Conservation (phyloP, 2,113 vertebrate species). For the Seriola aureovittata region DNA sequence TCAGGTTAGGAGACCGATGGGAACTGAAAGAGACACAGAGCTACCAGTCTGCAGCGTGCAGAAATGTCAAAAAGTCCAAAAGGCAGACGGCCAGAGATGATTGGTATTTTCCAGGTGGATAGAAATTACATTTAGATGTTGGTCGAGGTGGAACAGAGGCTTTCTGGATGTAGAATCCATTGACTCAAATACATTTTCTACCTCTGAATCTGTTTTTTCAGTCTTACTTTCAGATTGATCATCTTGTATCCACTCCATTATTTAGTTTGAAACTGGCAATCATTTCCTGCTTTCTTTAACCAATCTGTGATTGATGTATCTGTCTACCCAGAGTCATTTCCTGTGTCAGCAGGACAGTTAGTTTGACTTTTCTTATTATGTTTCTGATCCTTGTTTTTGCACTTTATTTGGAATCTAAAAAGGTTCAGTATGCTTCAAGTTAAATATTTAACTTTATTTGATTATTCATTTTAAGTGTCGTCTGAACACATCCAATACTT, state of each 20-base stretch:
- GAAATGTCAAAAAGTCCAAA: conserved; percentile 20
- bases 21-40: not conserved
- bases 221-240: not conserved
- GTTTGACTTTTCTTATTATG: too few species aligned
- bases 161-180: not conserved
- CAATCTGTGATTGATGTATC: not conserved
- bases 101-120: not conserved
- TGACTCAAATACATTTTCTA: not conserved
- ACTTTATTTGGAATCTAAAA: not conserved
- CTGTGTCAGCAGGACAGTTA: not conserved
- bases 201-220: not conserved
- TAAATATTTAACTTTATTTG: too few species aligned
- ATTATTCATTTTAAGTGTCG: too few species aligned
- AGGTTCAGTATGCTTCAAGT: not conserved
- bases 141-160: not conserved
- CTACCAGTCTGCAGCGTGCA: not conserved
- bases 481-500: too few species aligned
- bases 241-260: not conserved
- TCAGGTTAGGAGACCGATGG: not conserved
- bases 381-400: not conserved
- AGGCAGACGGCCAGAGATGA: conserved; percentile 9
- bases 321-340: too few species aligned
- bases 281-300: not conserved
- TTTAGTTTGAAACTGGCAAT: not conserved
- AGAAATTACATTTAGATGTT: conserved; percentile 6